Conservation (phyloP, 2,797 vertebrate genomes). For the Limnodromus scolopaceus region DNA sequence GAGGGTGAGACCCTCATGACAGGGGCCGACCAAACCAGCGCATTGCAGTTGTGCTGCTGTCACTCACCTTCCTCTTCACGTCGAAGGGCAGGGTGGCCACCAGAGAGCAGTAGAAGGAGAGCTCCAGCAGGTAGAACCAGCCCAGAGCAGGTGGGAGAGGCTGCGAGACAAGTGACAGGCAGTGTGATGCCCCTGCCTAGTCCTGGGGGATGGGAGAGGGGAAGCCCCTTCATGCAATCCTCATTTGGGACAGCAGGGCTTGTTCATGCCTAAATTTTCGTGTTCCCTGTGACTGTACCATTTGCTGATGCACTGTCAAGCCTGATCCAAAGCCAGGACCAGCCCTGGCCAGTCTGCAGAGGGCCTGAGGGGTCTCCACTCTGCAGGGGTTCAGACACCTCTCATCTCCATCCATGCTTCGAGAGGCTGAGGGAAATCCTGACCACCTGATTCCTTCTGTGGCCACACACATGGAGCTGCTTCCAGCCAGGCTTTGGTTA, state of each 20-base stretch:
- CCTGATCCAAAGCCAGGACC: not conserved
- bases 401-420: not conserved
- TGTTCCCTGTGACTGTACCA: not conserved
- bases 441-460: not conserved
- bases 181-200: not conserved
- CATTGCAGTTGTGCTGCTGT: not conserved
- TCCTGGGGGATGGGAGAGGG: not conserved
- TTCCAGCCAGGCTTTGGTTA: not conserved
- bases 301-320: not conserved
- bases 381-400: not conserved
- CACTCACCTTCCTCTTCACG: constrained; percentile 87
- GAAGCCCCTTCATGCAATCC: not conserved
- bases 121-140: constrained; percentile 87
- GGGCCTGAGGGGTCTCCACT: not conserved
- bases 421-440: not conserved
- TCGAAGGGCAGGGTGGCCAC: constrained; percentile 85
- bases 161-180: constrained; percentile 53
- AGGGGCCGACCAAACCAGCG: not conserved
- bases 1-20: not conserved
- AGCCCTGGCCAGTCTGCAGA: not conserved
- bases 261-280: not conserved
- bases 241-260: not conserved
- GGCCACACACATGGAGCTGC: not conserved
- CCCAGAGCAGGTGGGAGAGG: constrained; percentile 75
- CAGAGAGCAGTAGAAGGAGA: constrained; percentile 88